phyloP scores from a whole-genome alignment of 2,797 vertebrate species.

The Lophotriccus pileatus region DNA sequence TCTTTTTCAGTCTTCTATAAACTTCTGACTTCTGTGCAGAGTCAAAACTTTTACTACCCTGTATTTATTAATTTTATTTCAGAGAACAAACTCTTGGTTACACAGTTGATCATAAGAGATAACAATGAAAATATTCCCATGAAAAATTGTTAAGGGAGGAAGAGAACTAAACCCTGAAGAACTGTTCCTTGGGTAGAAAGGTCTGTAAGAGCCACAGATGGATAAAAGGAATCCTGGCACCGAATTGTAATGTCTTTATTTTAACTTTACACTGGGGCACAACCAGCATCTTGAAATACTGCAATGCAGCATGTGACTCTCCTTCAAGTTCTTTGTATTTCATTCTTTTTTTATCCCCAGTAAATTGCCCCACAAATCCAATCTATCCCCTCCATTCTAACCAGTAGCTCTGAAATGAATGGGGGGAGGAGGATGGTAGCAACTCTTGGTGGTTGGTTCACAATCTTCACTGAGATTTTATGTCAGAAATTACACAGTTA shows the following conservation, averaged over 20 bases:
- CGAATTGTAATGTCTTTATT: background rate
- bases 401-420: accelerated
- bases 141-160: background rate
- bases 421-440: background rate
- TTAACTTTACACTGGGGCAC: background rate
- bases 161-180: background rate
- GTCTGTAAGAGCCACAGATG: background rate
- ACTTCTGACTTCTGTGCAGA: background rate
- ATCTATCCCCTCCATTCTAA: background rate
- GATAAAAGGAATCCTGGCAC: background rate
- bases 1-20: background rate
- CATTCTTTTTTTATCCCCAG: background rate
- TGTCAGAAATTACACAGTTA: background rate
- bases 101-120: background rate
- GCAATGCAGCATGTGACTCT: background rate
- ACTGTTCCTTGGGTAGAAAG: background rate
- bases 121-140: background rate
- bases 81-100: background rate
- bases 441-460: background rate
- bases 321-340: background rate
- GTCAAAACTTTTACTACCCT: background rate
- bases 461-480: background rate
- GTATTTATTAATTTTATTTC: background rate
- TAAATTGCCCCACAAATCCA: accelerated
- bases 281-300: background rate